Percentiles rank a stretch among this genome's conserved stretches.
Evolutionary conservation across 2,888 invertebrate genomes (phyloP).

Genomic region (Oeneis ivallda): DNA sequence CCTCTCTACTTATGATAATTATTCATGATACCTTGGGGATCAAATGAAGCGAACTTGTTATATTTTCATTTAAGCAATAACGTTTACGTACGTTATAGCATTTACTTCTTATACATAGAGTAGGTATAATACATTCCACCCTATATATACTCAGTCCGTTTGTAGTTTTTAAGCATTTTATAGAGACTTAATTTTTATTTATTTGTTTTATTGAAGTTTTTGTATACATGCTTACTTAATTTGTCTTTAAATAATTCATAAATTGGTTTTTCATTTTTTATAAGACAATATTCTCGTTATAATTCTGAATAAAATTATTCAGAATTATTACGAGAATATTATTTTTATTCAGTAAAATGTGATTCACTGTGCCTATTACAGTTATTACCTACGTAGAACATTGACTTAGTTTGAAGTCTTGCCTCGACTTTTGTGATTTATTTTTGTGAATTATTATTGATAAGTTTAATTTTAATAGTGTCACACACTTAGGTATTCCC

Average conservation of each 20-base stretch:
- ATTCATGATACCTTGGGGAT: conserved; percentile 53
- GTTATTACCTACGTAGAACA: not conserved
- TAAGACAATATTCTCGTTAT: no score
- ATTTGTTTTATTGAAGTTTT: not conserved
- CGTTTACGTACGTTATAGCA: conserved; percentile 49
- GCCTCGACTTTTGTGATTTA: conserved; percentile 17
- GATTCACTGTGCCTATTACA: no score
- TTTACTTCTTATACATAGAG: conserved; percentile 54
- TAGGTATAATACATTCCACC: conserved; percentile 66
- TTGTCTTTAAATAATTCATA: not conserved
- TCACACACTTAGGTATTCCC: no score
- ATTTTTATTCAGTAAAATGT: not conserved
- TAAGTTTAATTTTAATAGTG: no score
- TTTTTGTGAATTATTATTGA: conserved; percentile 13
- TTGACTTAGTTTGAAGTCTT: conserved; percentile 11
- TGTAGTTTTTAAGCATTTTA: conserved; percentile 32
- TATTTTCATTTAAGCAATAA: conserved; percentile 32
- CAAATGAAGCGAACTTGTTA: conserved; percentile 60
- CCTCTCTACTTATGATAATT: conserved; percentile 10
- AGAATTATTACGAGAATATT: no score
- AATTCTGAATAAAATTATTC: not conserved
- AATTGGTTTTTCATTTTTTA: not conserved
- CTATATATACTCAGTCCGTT: conserved; percentile 59
- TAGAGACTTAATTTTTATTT: conserved; percentile 8
- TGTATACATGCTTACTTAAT: not conserved